These are phyloP conservation scores for Butorides virescens DNA, from an alignment of 2,113 vertebrate species.

Conservation along the genomic window DNA sequence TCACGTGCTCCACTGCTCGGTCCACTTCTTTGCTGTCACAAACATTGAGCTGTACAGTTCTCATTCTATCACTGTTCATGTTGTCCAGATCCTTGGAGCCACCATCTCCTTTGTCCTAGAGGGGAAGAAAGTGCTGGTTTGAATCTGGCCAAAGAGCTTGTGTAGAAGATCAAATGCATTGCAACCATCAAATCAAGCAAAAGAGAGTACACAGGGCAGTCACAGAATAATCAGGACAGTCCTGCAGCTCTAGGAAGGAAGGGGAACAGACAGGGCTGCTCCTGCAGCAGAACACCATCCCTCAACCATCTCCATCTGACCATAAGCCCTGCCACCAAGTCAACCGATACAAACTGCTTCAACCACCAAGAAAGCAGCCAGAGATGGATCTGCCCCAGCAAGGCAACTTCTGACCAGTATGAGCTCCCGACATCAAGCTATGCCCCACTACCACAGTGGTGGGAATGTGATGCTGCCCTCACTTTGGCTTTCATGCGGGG, in stretches of 20 bases:
- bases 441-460: neutral
- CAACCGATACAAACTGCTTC: neutral
- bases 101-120: conserved; percentile 73
- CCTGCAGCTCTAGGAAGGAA: neutral
- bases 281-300: neutral
- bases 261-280: neutral
- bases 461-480: neutral
- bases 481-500: fast-evolving
- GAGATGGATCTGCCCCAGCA: neutral
- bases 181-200: neutral
- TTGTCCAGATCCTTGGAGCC: conserved; percentile 76
- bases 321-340: neutral
- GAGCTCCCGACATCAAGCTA: neutral
- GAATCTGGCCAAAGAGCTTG: neutral
- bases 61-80: conserved; percentile 76
- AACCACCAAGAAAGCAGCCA: neutral
- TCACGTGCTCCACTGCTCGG: conserved; percentile 58
- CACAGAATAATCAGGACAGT: neutral
- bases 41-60: conserved; percentile 78
- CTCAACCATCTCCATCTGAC: neutral
- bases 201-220: neutral
- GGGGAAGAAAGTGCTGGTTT: neutral
- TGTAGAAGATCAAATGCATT: neutral
- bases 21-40: conserved; percentile 74
- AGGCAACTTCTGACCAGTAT: neutral